Evolutionary conservation across 2,113 vertebrate genomes (phyloP), one percentile per base, ranked within the genome.

Genomic region (Geothlypis trichas): DNA sequence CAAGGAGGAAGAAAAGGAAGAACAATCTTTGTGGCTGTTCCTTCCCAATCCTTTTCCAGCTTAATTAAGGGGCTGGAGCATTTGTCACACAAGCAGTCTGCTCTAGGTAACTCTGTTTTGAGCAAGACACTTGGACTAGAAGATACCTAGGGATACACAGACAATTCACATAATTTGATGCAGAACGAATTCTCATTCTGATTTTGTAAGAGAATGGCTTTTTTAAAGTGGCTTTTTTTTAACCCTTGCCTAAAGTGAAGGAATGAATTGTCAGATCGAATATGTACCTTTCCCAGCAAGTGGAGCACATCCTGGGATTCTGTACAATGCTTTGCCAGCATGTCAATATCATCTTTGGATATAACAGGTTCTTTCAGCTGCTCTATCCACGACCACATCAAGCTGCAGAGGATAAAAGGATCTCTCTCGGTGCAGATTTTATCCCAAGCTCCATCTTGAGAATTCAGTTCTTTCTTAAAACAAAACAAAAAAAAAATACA

Each of bases 331-430:
- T 97, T 97, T 39, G 96, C 95, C 88, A 99, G 86, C 62, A 98
- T 88, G 55, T 98, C 97, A 55, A 99, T 41, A 33, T 99, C 98
- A 35, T 98, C 97, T 63, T 95, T 98, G 95, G 98, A 98, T 97
- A 99, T 96, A 84, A 99, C 55, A 4, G 99, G 99, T 66, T 99
- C 99, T 93, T 98, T 99, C 54, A 99, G 98, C 96, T 99, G 99
- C 93, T 99, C 99, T 91, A 99, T 97, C 99, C 99, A 99, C 1
- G 99, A 99, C 99, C 99, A 99, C 99, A 99, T 99, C 84, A 99
- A 98, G 78, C 97, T 89, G 57, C 98, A 98, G 28, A 99, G 98
- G 78, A 99, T 98, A 91, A 98, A 98, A 83, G 99, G 99, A 95
- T 99, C 98, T 93, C 97, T 98, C 94, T 99, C 99, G 0, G 95